Evolutionary conservation across 2,113 vertebrate genomes (phyloP).

Genomic region (Trachemys scripta): DNA sequence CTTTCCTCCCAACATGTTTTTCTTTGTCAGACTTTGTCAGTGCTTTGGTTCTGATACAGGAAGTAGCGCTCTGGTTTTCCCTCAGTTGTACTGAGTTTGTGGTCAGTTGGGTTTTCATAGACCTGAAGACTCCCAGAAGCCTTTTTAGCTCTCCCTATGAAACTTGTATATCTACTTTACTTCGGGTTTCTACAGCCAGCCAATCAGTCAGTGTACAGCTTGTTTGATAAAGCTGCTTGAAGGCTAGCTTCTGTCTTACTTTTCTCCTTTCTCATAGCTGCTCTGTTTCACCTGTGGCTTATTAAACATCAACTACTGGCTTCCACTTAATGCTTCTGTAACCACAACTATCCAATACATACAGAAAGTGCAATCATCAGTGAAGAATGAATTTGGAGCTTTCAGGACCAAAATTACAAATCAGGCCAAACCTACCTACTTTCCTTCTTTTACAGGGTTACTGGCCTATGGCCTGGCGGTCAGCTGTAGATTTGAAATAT

Average conservation of each 20-base stretch:
- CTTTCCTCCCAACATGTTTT: neutral
- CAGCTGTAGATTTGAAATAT: neutral
- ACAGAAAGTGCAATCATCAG: neutral
- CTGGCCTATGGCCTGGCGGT: neutral
- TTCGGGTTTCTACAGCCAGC: neutral
- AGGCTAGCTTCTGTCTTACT: neutral
- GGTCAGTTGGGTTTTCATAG: neutral
- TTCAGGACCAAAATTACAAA: neutral
- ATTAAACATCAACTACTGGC: neutral
- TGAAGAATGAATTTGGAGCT: neutral
- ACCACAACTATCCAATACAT: neutral
- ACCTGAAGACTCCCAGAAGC: neutral
- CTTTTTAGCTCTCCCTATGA: neutral
- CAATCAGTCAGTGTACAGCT: neutral
- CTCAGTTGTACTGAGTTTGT: neutral
- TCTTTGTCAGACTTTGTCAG: neutral
- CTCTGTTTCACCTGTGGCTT: neutral
- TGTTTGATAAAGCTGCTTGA: neutral
- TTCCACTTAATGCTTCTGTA: neutral
- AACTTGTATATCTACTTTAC: neutral
- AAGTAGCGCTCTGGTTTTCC: neutral
- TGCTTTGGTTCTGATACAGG: neutral
- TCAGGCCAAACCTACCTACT: neutral
- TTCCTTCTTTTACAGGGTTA: neutral
- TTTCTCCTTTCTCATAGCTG: neutral